phyloP scores from a whole-genome alignment of 2,888 invertebrate species.

The Junonia oenone region DNA sequence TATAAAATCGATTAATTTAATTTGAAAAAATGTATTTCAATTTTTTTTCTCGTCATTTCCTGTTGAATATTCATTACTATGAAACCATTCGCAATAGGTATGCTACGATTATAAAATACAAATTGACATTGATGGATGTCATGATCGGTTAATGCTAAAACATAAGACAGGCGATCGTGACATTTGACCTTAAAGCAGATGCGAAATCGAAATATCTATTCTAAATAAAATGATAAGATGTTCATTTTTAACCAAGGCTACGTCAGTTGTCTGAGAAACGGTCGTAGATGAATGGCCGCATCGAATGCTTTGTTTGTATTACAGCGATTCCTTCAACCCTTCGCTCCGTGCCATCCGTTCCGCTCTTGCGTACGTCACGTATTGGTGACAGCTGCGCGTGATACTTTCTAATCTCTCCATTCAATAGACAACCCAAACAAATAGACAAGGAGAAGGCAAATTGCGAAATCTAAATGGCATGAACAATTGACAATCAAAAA shows the following conservation, averaged over 20 bases:
- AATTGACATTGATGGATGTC: conserved; percentile 1
- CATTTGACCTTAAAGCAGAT: conserved; percentile 3
- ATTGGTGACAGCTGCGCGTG: conserved; percentile 70
- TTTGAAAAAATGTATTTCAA: background rate
- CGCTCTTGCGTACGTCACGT: conserved; percentile 72
- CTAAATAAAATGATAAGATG: background rate
- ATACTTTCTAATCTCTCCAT: conserved; percentile 74
- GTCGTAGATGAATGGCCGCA: conserved; percentile 55
- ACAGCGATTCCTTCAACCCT: conserved; percentile 66
- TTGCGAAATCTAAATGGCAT: conserved; percentile 64
- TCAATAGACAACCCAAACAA: conserved; percentile 62
- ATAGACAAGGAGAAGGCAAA: conserved; percentile 55
- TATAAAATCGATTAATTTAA: conserved; percentile 2
- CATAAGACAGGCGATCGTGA: background rate
- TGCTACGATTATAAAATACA: background rate
- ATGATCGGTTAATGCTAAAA: background rate
- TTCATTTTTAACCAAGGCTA: background rate
- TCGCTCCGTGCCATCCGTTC: conserved; percentile 66
- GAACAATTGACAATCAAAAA: conserved; percentile 61
- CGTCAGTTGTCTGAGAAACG: conserved; percentile 40
- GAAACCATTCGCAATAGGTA: background rate
- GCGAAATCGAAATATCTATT: background rate
- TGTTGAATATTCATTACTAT: background rate
- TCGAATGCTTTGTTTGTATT: conserved; percentile 69
- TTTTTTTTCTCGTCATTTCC: background rate